Evolutionary conservation across 2,888 invertebrate genomes (phyloP).

Genomic region (Galerucella pusilla): DNA sequence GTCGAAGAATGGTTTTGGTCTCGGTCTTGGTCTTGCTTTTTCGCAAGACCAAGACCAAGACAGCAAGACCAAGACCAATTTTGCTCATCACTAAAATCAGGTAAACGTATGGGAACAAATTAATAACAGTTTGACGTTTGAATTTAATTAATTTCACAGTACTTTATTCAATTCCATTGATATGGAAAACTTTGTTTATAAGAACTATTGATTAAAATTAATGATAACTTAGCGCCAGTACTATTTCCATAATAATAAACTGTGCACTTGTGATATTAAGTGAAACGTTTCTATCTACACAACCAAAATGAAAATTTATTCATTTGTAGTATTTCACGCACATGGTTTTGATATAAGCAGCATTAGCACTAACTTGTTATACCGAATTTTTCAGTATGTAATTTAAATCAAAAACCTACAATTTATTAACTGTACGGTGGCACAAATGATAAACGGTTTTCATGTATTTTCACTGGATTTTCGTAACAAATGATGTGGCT

Average conservation of each 20-base stretch:
- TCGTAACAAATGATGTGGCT: conserved; percentile 26
- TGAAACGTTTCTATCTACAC: background rate
- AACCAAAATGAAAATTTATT: background rate
- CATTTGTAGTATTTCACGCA: background rate
- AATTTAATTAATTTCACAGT: too few relatives aligned
- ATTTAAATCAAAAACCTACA: conserved; percentile 22
- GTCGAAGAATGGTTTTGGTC: too few relatives aligned
- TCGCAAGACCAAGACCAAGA: too few relatives aligned
- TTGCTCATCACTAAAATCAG: too few relatives aligned
- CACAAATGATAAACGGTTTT: conserved; percentile 26
- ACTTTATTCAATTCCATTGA: background rate
- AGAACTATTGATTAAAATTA: background rate
- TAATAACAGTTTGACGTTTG: too few relatives aligned
- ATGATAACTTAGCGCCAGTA: too few relatives aligned
- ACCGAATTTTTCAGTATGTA: conserved; percentile 20
- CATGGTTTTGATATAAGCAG: background rate
- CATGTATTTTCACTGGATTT: conserved; percentile 28
- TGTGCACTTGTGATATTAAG: background rate
- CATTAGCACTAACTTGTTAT: conserved; percentile 21
- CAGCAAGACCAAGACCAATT: too few relatives aligned
- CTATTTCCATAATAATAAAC: background rate
- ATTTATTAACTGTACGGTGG: conserved; percentile 27
- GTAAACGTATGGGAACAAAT: too few relatives aligned
- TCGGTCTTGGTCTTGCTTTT: too few relatives aligned
- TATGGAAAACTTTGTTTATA: background rate